phyloP scores from a whole-genome alignment of 2,888 invertebrate species.

The Arenicola marina region DNA sequence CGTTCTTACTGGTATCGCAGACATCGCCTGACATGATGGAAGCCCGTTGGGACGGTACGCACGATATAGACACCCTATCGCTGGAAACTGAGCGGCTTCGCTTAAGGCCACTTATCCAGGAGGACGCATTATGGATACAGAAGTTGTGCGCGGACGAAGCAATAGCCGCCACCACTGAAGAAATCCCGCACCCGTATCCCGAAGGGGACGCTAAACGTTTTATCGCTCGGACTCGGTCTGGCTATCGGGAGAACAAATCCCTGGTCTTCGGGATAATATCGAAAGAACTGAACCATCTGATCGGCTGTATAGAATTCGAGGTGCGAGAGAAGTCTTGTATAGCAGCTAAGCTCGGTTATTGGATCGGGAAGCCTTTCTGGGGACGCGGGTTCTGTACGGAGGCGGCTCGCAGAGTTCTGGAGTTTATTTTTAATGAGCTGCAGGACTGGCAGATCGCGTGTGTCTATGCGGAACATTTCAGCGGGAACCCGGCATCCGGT shows the following conservation, averaged over 20 bases:
- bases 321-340: background rate
- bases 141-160: background rate
- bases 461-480: background rate
- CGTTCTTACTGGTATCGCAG: too few species aligned
- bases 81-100: background rate
- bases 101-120: background rate
- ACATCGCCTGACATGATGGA: too few species aligned
- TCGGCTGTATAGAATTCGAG: background rate
- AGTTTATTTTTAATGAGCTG: background rate
- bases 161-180: background rate
- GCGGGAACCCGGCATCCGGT: background rate
- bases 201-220: background rate
- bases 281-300: background rate
- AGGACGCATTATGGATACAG: background rate
- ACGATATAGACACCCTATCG: too few species aligned
- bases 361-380: constrained; percentile 2
- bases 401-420: background rate
- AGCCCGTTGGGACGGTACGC: too few species aligned
- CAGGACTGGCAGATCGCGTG: background rate
- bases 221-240: background rate
- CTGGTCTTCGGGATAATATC: background rate
- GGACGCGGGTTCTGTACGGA: background rate
- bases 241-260: background rate
- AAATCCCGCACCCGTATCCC: background rate
- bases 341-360: background rate